Evolutionary conservation across 2,888 invertebrate genomes (phyloP), one percentile per base, ranked within the genome.

Genomic region (Margaritifera margaritifera): DNA sequence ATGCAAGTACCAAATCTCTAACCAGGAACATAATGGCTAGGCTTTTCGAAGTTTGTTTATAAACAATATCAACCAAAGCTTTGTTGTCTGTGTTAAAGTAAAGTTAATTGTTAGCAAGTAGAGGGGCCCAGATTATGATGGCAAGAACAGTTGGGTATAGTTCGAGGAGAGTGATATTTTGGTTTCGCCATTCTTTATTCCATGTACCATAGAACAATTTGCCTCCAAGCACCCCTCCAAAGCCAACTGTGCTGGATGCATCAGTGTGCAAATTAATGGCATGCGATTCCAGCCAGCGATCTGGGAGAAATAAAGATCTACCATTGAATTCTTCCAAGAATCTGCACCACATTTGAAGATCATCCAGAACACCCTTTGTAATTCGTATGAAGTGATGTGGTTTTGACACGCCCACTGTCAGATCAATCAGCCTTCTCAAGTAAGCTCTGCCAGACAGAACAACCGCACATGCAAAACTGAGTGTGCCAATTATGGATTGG

Each of bases 71-170:
- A 19, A 75, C 72, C 2, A 72, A 72, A 2, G 77, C 70, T 20
- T 27, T 20, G 42, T 74, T 74, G 54, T 72, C 72, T 6, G 71
- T 54, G 50, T 70, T 64, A 51, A 74, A 59, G 8, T 67, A 31
- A 22, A 69, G 54, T 42, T 71, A 70, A 19, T 54, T 55, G 50
- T 71, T 68, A 2, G 5, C 18, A n/a, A 73, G 25, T 5, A 4
- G 20, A 8, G 24, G 11, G 5, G 66, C 69, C 74, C 71, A 73
- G 4, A 71, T 53, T 62, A 74, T 69, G 19, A 77, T 50, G 11
- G 77, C 64, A 15, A 77, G 20, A 19, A 71, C 67, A 52, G 72
- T 75, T 6, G 72, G 75, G 19, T 73, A 69, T 15, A 75, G 62
- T 42, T 73, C 75, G 55, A 56, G n/a, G n/a, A n/a, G n/a, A n/a